phyloP scores from a whole-genome alignment of 2,113 vertebrate species.

The Oxyura jamaicensis region DNA sequence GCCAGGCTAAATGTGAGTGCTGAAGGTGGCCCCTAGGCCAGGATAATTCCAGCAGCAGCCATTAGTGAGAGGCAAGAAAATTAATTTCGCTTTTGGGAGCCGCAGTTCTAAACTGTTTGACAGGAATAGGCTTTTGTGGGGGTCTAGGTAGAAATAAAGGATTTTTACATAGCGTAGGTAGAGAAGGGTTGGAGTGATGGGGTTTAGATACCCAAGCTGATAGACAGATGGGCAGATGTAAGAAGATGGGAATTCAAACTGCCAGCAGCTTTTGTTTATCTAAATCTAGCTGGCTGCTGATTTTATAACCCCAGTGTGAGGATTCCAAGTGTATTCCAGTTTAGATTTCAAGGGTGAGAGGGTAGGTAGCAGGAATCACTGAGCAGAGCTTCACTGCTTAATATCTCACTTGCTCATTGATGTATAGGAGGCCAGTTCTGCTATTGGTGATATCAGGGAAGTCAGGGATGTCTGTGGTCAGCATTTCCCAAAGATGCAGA shows the following conservation, averaged over 20 bases:
- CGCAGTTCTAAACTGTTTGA: neutral
- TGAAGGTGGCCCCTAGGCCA: neutral
- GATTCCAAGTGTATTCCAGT: too few relatives aligned
- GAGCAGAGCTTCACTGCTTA: neutral
- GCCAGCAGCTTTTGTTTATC: neutral
- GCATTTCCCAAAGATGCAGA: neutral
- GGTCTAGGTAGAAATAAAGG: neutral
- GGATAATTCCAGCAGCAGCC: neutral
- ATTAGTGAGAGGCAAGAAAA: neutral
- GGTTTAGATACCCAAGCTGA: neutral
- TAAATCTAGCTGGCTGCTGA: neutral
- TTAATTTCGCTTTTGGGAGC: neutral
- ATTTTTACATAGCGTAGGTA: neutral
- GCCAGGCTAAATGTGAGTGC: neutral
- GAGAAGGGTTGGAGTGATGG: neutral
- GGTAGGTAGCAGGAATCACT: neutral
- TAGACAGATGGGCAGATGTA: neutral
- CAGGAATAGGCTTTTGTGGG: neutral
- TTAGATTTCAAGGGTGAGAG: neutral
- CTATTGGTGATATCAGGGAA: neutral
- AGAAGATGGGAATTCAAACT: neutral
- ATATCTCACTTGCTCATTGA: neutral
- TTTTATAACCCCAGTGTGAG: neutral
- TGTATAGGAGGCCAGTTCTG: neutral
- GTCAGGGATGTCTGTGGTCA: neutral